Evolutionary conservation across 1,140 invertebrate species (phyloP).

Genomic region (Zaprionus kolodkinae): DNA sequence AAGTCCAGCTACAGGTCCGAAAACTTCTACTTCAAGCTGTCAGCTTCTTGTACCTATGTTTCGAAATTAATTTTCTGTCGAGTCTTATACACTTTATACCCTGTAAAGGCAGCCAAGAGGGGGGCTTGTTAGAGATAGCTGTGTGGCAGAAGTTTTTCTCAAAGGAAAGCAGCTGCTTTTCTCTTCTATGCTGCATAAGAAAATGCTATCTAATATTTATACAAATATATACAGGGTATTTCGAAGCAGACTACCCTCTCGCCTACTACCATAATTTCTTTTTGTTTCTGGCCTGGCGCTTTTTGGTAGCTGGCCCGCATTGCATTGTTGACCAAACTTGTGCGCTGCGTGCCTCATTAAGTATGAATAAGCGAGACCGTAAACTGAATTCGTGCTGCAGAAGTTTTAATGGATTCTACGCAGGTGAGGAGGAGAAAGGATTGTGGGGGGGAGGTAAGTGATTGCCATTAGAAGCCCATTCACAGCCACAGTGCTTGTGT

Average conservation of each 20-base stretch:
- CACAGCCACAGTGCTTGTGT: neutral
- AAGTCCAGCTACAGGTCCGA: conserved; percentile 3
- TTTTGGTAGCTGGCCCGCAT: conserved; percentile 5
- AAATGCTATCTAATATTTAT: no score
- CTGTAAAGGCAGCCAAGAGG: neutral
- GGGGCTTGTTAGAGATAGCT: neutral
- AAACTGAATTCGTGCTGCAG: conserved; percentile 40
- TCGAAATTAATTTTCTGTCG: conserved; percentile 45
- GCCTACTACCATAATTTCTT: neutral
- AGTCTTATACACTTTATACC: neutral
- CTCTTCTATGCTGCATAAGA: no score
- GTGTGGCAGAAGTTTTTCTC: no score
- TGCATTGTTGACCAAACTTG: conserved; percentile 31
- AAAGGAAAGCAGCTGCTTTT: no score
- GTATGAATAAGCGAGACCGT: conserved; percentile 38
- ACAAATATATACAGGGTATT: neutral
- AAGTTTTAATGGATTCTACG: conserved; percentile 55
- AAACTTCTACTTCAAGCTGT: conserved; percentile 7
- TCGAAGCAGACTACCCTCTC: neutral
- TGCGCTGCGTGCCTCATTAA: conserved; percentile 48
- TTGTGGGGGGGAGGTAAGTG: conserved; percentile 6
- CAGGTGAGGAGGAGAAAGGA: conserved; percentile 28
- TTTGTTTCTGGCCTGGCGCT: conserved; percentile 3
- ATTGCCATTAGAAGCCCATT: conserved; percentile 24
- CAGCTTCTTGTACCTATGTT: conserved; percentile 41